phyloP scores from a whole-genome alignment of 92 coral and sea anemone genomes.

The Parazoanthus swiftii region DNA sequence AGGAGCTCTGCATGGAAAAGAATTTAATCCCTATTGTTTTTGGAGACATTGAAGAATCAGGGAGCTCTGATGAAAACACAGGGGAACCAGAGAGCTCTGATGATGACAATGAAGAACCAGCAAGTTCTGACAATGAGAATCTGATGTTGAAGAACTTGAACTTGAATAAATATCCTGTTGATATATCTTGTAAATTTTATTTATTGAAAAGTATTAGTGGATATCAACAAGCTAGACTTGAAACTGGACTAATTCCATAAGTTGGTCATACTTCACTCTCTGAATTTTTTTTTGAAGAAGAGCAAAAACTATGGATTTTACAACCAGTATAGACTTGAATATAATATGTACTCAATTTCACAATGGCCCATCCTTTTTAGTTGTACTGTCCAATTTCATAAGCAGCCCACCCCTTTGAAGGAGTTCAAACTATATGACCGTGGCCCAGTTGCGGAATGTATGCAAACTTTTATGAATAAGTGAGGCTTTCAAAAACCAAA shows the following conservation, averaged over 20 bases:
- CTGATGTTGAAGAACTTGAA: slow-evolving; percentile 9
- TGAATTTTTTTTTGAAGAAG: neutral
- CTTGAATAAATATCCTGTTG: neutral
- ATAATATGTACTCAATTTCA: neutral
- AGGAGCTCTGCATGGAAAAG: no score
- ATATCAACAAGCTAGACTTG: neutral
- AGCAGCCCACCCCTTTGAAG: neutral
- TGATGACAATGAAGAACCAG: neutral
- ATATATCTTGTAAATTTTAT: no score
- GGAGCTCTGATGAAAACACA: no score
- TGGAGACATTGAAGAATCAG: neutral
- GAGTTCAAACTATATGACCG: no score
- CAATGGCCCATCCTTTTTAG: neutral
- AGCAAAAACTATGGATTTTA: neutral
- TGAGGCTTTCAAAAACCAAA: no score
- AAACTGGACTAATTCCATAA: neutral
- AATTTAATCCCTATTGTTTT: neutral
- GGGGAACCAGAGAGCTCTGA: slow-evolving; percentile 3
- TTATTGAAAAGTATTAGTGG: neutral
- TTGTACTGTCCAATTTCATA: neutral
- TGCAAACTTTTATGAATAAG: no score
- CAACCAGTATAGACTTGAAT: neutral
- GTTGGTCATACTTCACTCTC: neutral
- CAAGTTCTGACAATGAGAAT: slow-evolving; percentile 9
- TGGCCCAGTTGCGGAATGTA: no score